Evolutionary conservation across 2,888 invertebrate species (phyloP).

Genomic region (Clivina fossor): DNA sequence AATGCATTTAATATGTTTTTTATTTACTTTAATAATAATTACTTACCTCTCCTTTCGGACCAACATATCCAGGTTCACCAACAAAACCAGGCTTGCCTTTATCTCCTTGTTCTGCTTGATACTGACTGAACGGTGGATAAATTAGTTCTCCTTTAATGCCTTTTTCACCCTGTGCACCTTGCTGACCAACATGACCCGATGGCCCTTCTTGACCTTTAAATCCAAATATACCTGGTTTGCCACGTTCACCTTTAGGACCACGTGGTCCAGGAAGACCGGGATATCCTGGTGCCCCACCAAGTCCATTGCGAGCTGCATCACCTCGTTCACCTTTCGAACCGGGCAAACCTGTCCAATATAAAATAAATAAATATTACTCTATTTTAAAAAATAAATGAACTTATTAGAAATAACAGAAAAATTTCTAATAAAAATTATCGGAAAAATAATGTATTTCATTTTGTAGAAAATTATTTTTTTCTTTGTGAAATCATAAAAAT

Average conservation of each 20-base stretch:
- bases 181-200: conserved; percentile 52
- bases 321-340: conserved; percentile 58
- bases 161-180: conserved; percentile 51
- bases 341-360: conserved; percentile 49
- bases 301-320: conserved; percentile 56
- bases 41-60: conserved; percentile 52
- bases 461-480: no score
- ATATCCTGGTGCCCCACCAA: conserved; percentile 58
- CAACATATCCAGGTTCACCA: conserved; percentile 53
- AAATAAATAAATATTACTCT: no score
- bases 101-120: conserved; percentile 56
- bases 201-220: conserved; percentile 46
- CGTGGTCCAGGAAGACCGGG: conserved; percentile 61
- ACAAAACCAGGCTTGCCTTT: conserved; percentile 59
- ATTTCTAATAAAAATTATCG: no score
- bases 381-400: no score
- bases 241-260: conserved; percentile 55
- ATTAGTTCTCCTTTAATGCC: conserved; percentile 47
- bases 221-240: conserved; percentile 53
- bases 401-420: no score
- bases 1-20: no score
- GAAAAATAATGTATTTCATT: no score
- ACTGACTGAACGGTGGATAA: conserved; percentile 39
- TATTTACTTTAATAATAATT: neutral
- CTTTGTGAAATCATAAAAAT: no score